These are phyloP conservation scores for Amblyraja radiata DNA, from an alignment of 2,797 vertebrate genomes.

Conservation along the genomic window DNA sequence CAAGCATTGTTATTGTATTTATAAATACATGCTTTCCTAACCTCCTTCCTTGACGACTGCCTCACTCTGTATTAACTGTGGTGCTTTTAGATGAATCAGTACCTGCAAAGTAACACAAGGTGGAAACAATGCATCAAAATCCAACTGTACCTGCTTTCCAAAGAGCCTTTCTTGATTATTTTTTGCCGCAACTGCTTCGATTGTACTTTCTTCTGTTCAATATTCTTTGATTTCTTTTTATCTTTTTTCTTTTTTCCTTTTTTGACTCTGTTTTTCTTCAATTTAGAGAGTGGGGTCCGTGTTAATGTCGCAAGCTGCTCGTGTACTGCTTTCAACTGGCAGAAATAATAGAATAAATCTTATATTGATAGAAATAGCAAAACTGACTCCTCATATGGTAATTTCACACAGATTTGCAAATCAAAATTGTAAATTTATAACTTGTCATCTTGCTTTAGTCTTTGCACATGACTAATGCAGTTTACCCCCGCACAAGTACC, in stretches of 20 bases:
- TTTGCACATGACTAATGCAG: too few species aligned
- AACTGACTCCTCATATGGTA: neutral
- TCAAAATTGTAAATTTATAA: neutral
- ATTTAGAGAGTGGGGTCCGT: slow-evolving; percentile 58
- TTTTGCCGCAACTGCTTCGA: slow-evolving; percentile 50
- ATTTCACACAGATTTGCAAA: neutral
- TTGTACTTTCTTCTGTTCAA: slow-evolving; percentile 56
- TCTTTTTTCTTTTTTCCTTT: slow-evolving; percentile 55
- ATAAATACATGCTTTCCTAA: neutral
- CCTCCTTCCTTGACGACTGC: too few species aligned
- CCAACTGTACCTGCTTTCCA: slow-evolving; percentile 53
- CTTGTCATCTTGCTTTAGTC: too few species aligned
- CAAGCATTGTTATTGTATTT: neutral
- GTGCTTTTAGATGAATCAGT: neutral
- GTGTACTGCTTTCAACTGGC: slow-evolving; percentile 71
- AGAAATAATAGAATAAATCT: slow-evolving; percentile 34
- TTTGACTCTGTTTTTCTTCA: slow-evolving; percentile 66
- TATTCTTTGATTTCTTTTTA: slow-evolving; percentile 50
- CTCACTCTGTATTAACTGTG: neutral
- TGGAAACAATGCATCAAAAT: neutral
- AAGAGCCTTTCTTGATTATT: slow-evolving; percentile 56
- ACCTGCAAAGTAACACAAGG: neutral
- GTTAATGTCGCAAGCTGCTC: slow-evolving; percentile 69
- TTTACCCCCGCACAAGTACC: too few species aligned
- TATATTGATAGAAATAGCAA: slow-evolving; percentile 9